A percentile compares a stretch with the other conserved stretches of the same genome.
phyloP scores from a whole-genome alignment of 2,113 vertebrate species.

The Oryzias curvinotus region DNA sequence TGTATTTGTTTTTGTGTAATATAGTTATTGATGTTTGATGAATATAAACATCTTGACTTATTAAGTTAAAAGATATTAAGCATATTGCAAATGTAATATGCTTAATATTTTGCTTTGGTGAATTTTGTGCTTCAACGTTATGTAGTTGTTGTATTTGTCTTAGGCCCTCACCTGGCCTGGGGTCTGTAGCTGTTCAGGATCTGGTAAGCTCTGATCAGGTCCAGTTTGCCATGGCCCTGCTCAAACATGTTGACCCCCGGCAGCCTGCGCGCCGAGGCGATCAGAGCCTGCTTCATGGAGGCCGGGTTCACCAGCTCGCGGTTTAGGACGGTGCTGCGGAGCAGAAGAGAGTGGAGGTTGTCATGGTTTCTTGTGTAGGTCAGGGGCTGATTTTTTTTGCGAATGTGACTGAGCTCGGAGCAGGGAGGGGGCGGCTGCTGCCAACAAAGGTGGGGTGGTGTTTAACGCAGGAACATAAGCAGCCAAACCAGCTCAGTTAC shows the following conservation, averaged over 20 bases:
- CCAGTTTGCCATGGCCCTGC: slow-evolving; percentile 96
- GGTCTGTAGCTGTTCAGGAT: slow-evolving; percentile 97
- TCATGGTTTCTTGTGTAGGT: no score
- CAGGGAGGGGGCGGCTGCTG: slow-evolving; percentile 13
- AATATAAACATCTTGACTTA: no score
- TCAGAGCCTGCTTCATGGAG: slow-evolving; percentile 98
- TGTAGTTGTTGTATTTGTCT: background rate
- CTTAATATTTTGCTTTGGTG: no score
- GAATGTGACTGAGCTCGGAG: slow-evolving; percentile 4
- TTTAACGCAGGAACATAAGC: slow-evolving; percentile 27
- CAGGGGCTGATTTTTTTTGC: background rate
- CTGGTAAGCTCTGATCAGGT: slow-evolving; percentile 95
- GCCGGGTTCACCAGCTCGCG: slow-evolving; percentile 95
- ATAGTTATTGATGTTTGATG: no score
- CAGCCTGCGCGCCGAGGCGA: slow-evolving; percentile 92
- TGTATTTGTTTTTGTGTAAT: no score
- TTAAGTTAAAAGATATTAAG: no score
- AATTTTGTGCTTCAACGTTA: background rate
- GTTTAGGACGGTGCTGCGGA: slow-evolving; percentile 89
- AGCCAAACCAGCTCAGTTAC: slow-evolving; percentile 26
- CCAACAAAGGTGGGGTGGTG: slow-evolving; percentile 22
- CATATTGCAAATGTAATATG: no score
- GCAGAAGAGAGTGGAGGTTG: slow-evolving; percentile 12
- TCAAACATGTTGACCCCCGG: slow-evolving; percentile 99
- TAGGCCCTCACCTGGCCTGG: slow-evolving; percentile 87